Percentiles rank a stretch among this genome's conserved stretches.
phyloP scores from a whole-genome alignment of 1,140 invertebrate genomes.

The Araneus ventricosus region DNA sequence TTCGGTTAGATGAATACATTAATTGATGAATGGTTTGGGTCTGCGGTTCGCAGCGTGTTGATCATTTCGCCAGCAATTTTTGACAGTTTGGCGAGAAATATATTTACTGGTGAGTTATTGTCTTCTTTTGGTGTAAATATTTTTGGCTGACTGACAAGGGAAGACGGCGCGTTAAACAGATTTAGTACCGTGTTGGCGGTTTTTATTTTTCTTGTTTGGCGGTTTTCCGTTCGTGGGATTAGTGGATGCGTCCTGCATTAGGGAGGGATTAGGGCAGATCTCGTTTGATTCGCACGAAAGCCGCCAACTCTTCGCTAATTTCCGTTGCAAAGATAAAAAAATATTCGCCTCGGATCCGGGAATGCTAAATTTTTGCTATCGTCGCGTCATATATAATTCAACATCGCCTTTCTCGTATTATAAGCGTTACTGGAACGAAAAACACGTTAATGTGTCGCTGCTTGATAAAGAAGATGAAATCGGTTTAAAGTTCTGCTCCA shows the following conservation, averaged over 20 bases:
- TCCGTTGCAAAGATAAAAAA: neutral
- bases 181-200: slow-evolving; percentile 21
- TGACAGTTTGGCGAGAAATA: slow-evolving; percentile 49
- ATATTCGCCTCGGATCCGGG: no score
- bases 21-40: slow-evolving; percentile 56
- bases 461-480: neutral
- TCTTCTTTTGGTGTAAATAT: slow-evolving; percentile 52
- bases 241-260: neutral
- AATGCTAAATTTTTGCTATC: neutral
- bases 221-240: neutral
- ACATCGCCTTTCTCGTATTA: neutral
- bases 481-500: neutral
- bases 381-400: slow-evolving; percentile 4
- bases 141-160: slow-evolving; percentile 30
- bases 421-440: neutral
- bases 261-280: neutral
- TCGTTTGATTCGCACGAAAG: neutral
- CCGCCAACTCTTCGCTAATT: neutral
- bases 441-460: neutral
- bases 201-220: slow-evolving; percentile 1
- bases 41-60: neutral
- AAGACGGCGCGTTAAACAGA: slow-evolving; percentile 9
- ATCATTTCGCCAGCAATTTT: slow-evolving; percentile 49
- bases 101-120: slow-evolving; percentile 49
- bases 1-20: slow-evolving; percentile 52